Evolutionary conservation across 2,113 vertebrate genomes (phyloP), one percentile per base, ranked within the genome.

Genomic region (Dendrocopos noguchii): DNA sequence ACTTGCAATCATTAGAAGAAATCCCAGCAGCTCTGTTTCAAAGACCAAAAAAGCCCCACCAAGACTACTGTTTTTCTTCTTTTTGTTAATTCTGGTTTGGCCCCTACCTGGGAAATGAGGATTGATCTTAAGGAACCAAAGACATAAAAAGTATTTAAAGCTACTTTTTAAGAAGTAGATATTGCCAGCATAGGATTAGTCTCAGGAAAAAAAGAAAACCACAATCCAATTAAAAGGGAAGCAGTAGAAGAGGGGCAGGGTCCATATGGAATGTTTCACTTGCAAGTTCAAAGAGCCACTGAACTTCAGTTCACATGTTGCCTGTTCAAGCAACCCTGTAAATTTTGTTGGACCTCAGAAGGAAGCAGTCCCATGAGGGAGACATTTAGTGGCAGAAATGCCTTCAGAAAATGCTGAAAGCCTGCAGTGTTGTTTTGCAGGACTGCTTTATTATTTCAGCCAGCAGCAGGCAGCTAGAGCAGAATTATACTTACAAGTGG

Each of bases 1-100:
- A 75, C 31, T 22, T 0, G 0, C 61, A 87, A n/a, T 53, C 25
- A 27, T 0, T 15, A 44, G 25, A 56, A 68, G 47, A 60, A 88
- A 74, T 25, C 11, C 21, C 52, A 63, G 55, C 7, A 57, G 56
- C 6, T 89, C 18, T 22, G 17, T 39, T 93, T 57, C 7, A 3
- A 53, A 90, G 16, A 90, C 39, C 14, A 77, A 77, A 80, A 80
- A 83, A 2, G 47, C 47, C 3, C 19, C 84, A 80, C 16, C 18
- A 80, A 44, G 3, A 15, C 1, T 66, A 4, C 19, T 72, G 56
- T 21, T 24, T 52, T 52, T 56, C 29, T 52, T 27, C 20, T 29
- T 36, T 1, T 25, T 77, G 31, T 60, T 36, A 68, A 52, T 50
- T 74, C 53, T 75, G 28, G 16, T 72, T 72, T 61, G 27, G 9